Evolutionary conservation across 2,113 vertebrate species (phyloP).

Genomic region (Mustela nigripes): DNA sequence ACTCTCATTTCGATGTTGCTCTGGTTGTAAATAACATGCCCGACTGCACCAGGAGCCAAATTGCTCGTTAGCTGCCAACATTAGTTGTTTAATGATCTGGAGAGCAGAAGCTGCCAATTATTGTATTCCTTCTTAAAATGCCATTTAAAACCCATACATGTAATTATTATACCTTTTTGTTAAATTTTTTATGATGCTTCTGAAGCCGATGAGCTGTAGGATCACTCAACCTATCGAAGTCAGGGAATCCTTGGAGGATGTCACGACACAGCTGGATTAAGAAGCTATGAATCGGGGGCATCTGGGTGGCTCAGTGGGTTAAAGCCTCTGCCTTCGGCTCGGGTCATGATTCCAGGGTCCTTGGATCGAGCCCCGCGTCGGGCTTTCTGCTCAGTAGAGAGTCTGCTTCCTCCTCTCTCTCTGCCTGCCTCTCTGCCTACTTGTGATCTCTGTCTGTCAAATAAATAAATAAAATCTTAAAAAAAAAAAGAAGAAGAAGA

Average conservation of each 20-base stretch:
- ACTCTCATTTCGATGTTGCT: constrained; percentile 62
- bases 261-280: neutral
- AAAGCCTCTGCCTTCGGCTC: too few relatives aligned
- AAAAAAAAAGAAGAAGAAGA: too few relatives aligned
- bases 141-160: constrained; percentile 76
- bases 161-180: constrained; percentile 75
- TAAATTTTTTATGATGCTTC: constrained; percentile 69
- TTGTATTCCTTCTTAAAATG: constrained; percentile 73
- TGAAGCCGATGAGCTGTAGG: constrained; percentile 4
- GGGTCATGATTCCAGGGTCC: too few relatives aligned
- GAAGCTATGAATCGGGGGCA: neutral
- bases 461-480: too few relatives aligned
- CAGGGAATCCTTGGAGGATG: constrained; percentile 1
- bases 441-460: too few relatives aligned
- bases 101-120: constrained; percentile 83
- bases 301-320: too few relatives aligned
- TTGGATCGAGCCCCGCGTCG: too few relatives aligned
- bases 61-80: constrained; percentile 80
- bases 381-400: too few relatives aligned
- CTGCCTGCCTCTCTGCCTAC: too few relatives aligned
- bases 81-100: constrained; percentile 83
- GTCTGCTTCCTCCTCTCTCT: too few relatives aligned
- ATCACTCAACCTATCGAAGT: constrained; percentile 43
- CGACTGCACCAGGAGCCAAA: constrained; percentile 73
- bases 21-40: constrained; percentile 79